Evolutionary conservation across 1,140 invertebrate species (phyloP), one percentile per base, ranked within the genome.

Genomic region (Holotrichia oblita): DNA sequence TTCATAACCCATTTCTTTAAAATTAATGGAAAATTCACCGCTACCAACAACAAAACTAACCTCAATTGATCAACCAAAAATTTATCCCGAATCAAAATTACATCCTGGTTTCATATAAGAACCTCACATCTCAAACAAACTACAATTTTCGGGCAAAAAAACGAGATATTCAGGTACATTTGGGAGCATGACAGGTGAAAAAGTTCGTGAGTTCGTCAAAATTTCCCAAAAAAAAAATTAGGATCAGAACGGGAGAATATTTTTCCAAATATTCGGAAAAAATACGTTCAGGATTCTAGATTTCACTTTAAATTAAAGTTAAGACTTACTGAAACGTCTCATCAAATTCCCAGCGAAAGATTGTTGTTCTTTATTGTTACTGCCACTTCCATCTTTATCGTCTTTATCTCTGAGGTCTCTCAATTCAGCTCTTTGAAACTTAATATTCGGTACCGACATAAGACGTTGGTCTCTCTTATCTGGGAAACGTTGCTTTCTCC

Each of bases 261-360:
- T 34, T 34, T 34, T 34, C 27, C 27, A 34, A 2, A 34, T n/a
- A n/a, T n/a, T 34, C 27, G 27, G 27, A n/a, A 34, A 34, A 34
- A 34, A 34, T 34, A 34, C 27, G 27, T 34, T 34, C 27, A 34
- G 27, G 27, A 34, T 34, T 34, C 27, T 34, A 34, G 27, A 34
- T 34, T 34, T 34, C 12, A 7, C 22, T 69, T 69, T 76, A 74
- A 73, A 77, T 61, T 79, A 83, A 82, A 87, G 79, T 87, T 83
- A 85, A 90, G 90, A 95, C 94, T 95, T 94, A 95, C 94, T 94
- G 91, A 95, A 94, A 89, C 93, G 91, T 86, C 93, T 91, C 89
- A 94, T 93, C 82, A 95, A 88, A 89, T 91, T 93, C 83, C 92
- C 91, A 80, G 92, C 90, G 87, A 93, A 92, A 73, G 91, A 89